Percentiles rank a stretch among this genome's conserved stretches.
Conservation (phyloP, 2,888 invertebrate species). For the Rhodophaea formosa region DNA sequence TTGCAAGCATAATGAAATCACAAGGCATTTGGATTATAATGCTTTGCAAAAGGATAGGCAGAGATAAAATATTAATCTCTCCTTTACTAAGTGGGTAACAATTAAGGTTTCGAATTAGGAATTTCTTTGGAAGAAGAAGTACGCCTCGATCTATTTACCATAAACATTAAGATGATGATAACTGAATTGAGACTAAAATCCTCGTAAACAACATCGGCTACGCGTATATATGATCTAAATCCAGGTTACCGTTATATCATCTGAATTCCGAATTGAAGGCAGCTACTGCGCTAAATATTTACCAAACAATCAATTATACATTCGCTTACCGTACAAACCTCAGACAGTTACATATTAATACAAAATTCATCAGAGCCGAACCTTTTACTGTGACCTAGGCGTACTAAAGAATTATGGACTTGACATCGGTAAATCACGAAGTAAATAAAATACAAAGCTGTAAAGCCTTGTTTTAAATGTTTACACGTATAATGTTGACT, state of each 20-base stretch:
- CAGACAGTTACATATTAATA: slow-evolving; percentile 11
- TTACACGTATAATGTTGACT: not conserved
- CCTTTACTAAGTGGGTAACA: too few species aligned
- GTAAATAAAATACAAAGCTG: slow-evolving; percentile 14
- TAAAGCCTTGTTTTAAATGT: not conserved
- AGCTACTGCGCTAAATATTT: slow-evolving; percentile 8
- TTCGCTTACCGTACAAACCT: slow-evolving; percentile 12
- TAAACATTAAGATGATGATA: not conserved
- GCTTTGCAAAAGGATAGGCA: too few species aligned
- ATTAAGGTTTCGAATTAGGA: too few species aligned
- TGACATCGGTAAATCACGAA: not conserved
- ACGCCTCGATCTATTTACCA: too few species aligned
- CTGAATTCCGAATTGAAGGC: slow-evolving; percentile 12
- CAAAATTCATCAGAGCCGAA: slow-evolving; percentile 2
- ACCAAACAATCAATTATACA: slow-evolving; percentile 8
- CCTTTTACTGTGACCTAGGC: slow-evolving; percentile 4
- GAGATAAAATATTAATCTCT: too few species aligned
- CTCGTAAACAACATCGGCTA: not conserved
- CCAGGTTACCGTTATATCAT: slow-evolving; percentile 12
- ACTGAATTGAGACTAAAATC: not conserved
- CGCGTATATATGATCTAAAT: not conserved
- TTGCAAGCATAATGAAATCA: too few species aligned
- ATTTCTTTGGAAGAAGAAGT: too few species aligned
- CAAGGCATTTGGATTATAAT: too few species aligned
- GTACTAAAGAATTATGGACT: not conserved